Base-by-base conservation (phyloP, 2,888 invertebrate species). In the Mantis religiosa region DNA sequence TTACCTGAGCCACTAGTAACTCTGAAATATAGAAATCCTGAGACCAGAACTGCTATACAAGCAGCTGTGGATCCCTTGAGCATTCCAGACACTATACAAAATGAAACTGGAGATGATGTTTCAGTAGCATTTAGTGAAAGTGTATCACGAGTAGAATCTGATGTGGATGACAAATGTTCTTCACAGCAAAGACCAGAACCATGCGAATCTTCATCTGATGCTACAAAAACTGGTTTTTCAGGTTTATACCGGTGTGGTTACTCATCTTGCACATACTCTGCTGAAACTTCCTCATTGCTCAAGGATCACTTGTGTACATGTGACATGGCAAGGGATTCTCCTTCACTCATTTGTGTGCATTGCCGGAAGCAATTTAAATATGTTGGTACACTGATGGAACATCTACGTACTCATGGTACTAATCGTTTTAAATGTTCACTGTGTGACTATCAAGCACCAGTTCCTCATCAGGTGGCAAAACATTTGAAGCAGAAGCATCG, bases 361-460 rank as follows among this genome's bases (percentile, higher is more conserved):
- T 95, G 95, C 90, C 91, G 92, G 27, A 94, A 94, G 90, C 91
- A 91, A 9, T 94, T 95, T 87, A 93, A 94, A 89, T 93, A 85
- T 41, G 88, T 54, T 91, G 82, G 86, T 91, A 2, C 90, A 28
- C 14, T 88, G 27, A 14, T 90, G n/a, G 94, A 95, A 9, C 96
- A 96, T 91, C 92, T 96, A 27, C 94, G 94, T 90, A 92, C 93
- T 3, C 96, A 96, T 90, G 95, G 95, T 0, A 92, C 94, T 0
- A 94, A 94, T 90, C 93, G 95, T 15, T 95, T 94, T 90, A 93
- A 94, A 15, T 96, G 96, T 91, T 94, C 94, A 8, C 87, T 95
- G 41, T 96, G 96, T 91, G 92, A 93, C 82, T 92, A 93, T 88
- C 93, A 93, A 2, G 92, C 92, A 2, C 89, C 92, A 0, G 92